Evolutionary conservation across 2,113 vertebrate genomes (phyloP).

Genomic region (Panurus biarmicus): DNA sequence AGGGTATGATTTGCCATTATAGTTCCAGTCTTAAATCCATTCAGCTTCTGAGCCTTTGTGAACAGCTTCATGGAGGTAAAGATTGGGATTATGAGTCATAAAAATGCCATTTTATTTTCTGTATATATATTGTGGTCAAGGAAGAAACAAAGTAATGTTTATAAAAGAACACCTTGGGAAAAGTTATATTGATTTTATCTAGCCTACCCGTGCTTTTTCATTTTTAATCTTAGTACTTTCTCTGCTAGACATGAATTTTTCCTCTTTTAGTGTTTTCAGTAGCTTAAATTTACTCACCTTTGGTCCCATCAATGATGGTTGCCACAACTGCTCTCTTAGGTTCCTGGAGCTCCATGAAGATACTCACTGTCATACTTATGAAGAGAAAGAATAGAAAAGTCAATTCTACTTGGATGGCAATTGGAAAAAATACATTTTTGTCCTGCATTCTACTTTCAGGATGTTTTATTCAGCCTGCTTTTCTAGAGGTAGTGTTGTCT

Average conservation of each 20-base stretch:
- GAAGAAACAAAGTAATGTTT: slow-evolving; percentile 41
- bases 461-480: not conserved
- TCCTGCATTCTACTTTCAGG: not conserved
- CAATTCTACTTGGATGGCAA: not conserved
- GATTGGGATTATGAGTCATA: slow-evolving; percentile 6
- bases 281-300: slow-evolving; percentile 12
- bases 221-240: slow-evolving; percentile 36
- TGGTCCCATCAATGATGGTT: not conserved
- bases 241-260: slow-evolving; percentile 20
- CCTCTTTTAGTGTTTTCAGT: slow-evolving; percentile 35
- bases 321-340: not conserved
- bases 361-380: not conserved
- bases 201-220: slow-evolving; percentile 9
- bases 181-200: slow-evolving; percentile 48
- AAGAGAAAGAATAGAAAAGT: not conserved
- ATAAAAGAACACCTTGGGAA: slow-evolving; percentile 50
- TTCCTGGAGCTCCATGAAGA: not conserved
- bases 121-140: slow-evolving; percentile 34
- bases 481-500: not conserved
- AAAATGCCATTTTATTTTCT: slow-evolving; percentile 39
- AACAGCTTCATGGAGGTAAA: not conserved
- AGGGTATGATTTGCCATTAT: not conserved
- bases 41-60: not conserved
- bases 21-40: not conserved
- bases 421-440: not conserved